Percentiles rank a stretch among this genome's conserved stretches.
Conservation (phyloP, 2,888 invertebrate genomes). For the Drosophila antonietae region DNA sequence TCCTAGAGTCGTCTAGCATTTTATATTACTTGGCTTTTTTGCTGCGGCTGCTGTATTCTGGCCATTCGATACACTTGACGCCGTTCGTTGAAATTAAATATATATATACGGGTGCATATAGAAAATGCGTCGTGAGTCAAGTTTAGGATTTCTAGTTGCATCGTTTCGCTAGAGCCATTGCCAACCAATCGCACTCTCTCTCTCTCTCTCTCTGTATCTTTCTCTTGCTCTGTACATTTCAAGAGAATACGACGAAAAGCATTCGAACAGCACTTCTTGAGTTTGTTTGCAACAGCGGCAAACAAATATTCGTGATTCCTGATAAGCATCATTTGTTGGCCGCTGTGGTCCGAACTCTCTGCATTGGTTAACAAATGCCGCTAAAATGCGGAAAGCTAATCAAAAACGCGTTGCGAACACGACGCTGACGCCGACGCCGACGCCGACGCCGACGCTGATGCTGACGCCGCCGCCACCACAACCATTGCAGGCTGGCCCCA, state of each 20-base stretch:
- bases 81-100: slow-evolving; percentile 63
- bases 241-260: slow-evolving; percentile 50
- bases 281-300: slow-evolving; percentile 66
- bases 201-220: slow-evolving; percentile 2
- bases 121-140: slow-evolving; percentile 81
- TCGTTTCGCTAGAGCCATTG: slow-evolving; percentile 42
- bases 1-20: slow-evolving; percentile 3
- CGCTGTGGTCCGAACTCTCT: slow-evolving; percentile 52
- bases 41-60: slow-evolving; percentile 16
- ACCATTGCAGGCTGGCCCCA: slow-evolving; percentile 28
- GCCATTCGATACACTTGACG: slow-evolving; percentile 80
- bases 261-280: slow-evolving; percentile 80
- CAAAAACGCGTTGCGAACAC: slow-evolving; percentile 82
- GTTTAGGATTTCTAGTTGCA: slow-evolving; percentile 74
- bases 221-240: slow-evolving; percentile 26
- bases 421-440: slow-evolving; percentile 18
- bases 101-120: slow-evolving; percentile 63
- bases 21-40: background rate
- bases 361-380: slow-evolving; percentile 67
- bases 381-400: slow-evolving; percentile 82
- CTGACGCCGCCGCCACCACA: slow-evolving; percentile 8
- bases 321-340: slow-evolving; percentile 82
- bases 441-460: slow-evolving; percentile 20
- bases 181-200: background rate
- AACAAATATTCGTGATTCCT: slow-evolving; percentile 85